These are phyloP conservation scores for Caenorhabditis sp. DNA, from an alignment of 2,888 invertebrate genomes.

Conservation along the genomic window DNA sequence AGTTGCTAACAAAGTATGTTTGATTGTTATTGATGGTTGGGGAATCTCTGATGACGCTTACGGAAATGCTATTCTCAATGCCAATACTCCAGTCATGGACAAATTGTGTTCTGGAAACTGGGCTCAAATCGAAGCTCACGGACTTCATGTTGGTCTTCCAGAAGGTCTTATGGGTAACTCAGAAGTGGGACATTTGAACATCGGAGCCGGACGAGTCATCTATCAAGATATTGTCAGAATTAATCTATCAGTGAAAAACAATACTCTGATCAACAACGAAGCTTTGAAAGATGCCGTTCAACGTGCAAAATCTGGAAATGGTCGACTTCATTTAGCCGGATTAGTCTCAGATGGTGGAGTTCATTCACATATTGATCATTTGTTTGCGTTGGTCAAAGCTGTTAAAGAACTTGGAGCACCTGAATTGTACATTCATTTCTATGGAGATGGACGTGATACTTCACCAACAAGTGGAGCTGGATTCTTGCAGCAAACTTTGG, in stretches of 20 bases:
- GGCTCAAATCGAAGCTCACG: slow-evolving; percentile 71
- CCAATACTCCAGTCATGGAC: slow-evolving; percentile 73
- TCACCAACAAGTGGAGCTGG: slow-evolving; percentile 72
- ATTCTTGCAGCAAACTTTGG: slow-evolving; percentile 68
- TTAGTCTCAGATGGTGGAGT: slow-evolving; percentile 72
- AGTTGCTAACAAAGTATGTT: slow-evolving; percentile 69
- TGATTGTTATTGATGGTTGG: slow-evolving; percentile 73
- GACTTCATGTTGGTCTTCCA: slow-evolving; percentile 72
- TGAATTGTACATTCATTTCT: slow-evolving; percentile 72
- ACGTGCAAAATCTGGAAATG: slow-evolving; percentile 71
- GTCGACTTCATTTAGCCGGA: slow-evolving; percentile 73
- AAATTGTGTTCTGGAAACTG: slow-evolving; percentile 69
- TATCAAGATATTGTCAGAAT: slow-evolving; percentile 74
- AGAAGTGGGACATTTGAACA: slow-evolving; percentile 74
- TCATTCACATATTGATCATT: slow-evolving; percentile 73
- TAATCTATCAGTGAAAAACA: slow-evolving; percentile 70
- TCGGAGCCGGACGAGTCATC: slow-evolving; percentile 73
- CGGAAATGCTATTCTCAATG: slow-evolving; percentile 72
- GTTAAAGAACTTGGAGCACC: slow-evolving; percentile 72
- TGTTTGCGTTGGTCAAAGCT: slow-evolving; percentile 72
- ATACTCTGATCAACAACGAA: slow-evolving; percentile 68
- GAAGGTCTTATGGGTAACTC: slow-evolving; percentile 74
- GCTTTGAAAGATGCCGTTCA: slow-evolving; percentile 71
- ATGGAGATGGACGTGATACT: slow-evolving; percentile 71
- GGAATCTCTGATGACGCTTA: slow-evolving; percentile 71